These are phyloP conservation scores for Megamerina dolium DNA, from an alignment of 2,888 invertebrate species.

Conservation along the genomic window DNA sequence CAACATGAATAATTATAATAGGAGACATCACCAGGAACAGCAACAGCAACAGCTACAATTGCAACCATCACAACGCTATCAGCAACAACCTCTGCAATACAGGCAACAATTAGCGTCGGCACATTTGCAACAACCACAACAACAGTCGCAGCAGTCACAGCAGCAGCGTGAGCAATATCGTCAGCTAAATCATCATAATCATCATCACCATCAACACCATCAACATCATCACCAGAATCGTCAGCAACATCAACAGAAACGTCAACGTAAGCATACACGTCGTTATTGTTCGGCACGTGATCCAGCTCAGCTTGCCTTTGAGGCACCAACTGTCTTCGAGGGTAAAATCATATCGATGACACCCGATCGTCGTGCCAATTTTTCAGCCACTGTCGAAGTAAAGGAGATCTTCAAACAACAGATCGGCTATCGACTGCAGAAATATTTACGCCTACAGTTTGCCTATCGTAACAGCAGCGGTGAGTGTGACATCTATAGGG, in stretches of 20 bases:
- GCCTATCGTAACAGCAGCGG: constrained; percentile 42
- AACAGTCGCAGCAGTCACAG: constrained; percentile 9
- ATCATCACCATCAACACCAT: constrained; percentile 16
- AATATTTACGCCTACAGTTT: constrained; percentile 45
- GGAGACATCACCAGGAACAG: constrained; percentile 18
- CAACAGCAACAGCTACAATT: constrained; percentile 18
- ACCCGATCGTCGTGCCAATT: constrained; percentile 54
- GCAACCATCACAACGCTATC: constrained; percentile 17
- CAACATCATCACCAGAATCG: constrained; percentile 16
- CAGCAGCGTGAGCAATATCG: constrained; percentile 12
- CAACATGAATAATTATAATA: constrained; percentile 10
- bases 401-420: constrained; percentile 59
- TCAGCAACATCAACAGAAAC: constrained; percentile 22
- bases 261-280: constrained; percentile 31
- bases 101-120: constrained; percentile 11
- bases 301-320: constrained; percentile 59
- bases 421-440: constrained; percentile 43
- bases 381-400: constrained; percentile 63
- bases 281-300: constrained; percentile 58
- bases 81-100: constrained; percentile 19
- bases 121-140: constrained; percentile 15
- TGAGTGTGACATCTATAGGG: constrained; percentile 49
- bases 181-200: constrained; percentile 7
- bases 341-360: constrained; percentile 62
- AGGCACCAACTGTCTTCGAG: constrained; percentile 61